A percentile compares a stretch with the other conserved stretches of the same genome.
These are phyloP conservation scores for Terrapene triunguis DNA, from an alignment of 2,113 vertebrate species.

Conservation along the genomic window DNA sequence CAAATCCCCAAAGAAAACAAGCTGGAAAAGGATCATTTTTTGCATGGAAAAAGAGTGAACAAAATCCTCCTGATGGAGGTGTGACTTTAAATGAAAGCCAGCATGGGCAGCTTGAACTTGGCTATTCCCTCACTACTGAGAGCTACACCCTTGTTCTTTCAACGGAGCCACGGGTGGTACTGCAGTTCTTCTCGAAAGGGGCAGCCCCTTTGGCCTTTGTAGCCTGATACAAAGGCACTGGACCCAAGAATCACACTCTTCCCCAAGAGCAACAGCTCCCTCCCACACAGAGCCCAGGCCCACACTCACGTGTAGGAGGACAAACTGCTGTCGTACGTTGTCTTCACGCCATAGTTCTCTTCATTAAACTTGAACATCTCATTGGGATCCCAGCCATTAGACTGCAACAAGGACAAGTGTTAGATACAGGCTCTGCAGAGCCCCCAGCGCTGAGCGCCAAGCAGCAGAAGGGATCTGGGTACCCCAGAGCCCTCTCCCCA, in stretches of 20 bases:
- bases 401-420: slow-evolving; percentile 71
- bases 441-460: background rate
- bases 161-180: background rate
- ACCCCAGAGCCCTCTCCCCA: background rate
- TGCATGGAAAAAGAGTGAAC: background rate
- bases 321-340: slow-evolving; percentile 93
- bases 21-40: background rate
- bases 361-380: slow-evolving; percentile 96
- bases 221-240: background rate
- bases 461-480: background rate
- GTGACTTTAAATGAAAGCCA: background rate
- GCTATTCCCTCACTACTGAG: background rate
- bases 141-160: background rate
- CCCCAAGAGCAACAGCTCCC: background rate
- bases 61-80: background rate
- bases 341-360: slow-evolving; percentile 92
- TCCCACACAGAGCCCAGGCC: background rate
- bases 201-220: background rate
- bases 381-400: slow-evolving; percentile 94
- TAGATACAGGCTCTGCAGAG: background rate
- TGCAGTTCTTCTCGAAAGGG: background rate
- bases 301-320: slow-evolving; percentile 92
- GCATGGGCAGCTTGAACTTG: background rate
- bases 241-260: background rate
- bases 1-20: background rate